Evolutionary conservation across 2,113 vertebrate species (phyloP), one percentile per base, ranked within the genome.

Genomic region (Rhabdomys dilectus): DNA sequence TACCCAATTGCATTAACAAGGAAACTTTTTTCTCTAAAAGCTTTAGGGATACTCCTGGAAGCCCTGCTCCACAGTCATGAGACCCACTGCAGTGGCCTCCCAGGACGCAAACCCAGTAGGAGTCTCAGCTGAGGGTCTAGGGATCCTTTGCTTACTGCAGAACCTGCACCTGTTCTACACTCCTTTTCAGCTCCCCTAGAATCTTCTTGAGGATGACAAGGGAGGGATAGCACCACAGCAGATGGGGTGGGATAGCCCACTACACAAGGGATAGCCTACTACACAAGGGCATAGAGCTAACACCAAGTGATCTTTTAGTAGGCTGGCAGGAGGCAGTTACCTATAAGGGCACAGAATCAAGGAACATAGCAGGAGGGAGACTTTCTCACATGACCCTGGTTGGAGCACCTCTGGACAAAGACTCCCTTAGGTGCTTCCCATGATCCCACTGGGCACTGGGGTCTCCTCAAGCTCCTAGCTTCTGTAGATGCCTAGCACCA

Each of bases 401-500:
- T 89, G 81, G 19, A 77, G 93, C 48, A 77, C 91, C 64, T 91
- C 81, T 91, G 88, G 56, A 89, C 42, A 68, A 92, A 85, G 86
- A 45, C 2, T 10, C 75, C 70, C 21, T 39, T 0, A 36, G 64
- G 75, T 86, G 82, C 19, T 66, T 89, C 31, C 58, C 24, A 51
- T 21, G 72, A 78, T 24, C 60, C 17, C 53, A 53, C 24, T 9
- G 48, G 85, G 82, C 26, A 91, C 22, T 3, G 51, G 76, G 60
- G 87, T 42, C 72, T 92, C 85, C 66, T 73, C 53, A 4, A 3
- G 29, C 82, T 91, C 42, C 62, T 26, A 70, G 81, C 58, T 89
- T 64, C 92, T 94, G 68, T 48, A 96, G n/a, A 82, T 94, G 89
- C 92, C 95, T 88, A 97, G 97, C 96, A 98, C 97, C 97, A 97